Evolutionary conservation across 1,140 invertebrate species (phyloP).

Genomic region (Eulimnadia texana): DNA sequence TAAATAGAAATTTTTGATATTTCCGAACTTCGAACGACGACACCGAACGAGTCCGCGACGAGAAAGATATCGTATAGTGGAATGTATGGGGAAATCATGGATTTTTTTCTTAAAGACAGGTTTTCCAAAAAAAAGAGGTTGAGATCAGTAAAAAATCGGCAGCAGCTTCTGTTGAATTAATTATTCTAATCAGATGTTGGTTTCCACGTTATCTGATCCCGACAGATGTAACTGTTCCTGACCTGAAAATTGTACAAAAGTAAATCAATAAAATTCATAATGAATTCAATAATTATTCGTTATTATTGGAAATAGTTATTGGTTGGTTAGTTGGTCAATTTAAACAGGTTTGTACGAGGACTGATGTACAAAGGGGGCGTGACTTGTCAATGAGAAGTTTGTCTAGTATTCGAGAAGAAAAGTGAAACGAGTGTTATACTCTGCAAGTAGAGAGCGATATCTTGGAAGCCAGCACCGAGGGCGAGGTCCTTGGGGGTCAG

Average conservation of each 20-base stretch:
- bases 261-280: neutral
- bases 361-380: neutral
- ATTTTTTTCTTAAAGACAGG: too few species aligned
- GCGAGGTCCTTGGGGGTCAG: constrained; percentile 68
- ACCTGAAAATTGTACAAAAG: neutral
- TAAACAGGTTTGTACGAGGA: neutral
- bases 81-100: too few species aligned
- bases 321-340: neutral
- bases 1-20: neutral
- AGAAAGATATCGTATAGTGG: too few species aligned
- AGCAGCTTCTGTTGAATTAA: neutral
- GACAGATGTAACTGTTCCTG: neutral
- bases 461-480: constrained; percentile 62
- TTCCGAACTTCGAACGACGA: neutral
- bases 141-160: neutral
- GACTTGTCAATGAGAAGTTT: neutral
- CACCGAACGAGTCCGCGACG: too few species aligned
- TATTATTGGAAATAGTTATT: neutral
- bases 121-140: neutral
- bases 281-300: neutral
- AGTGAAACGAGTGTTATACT: constrained; percentile 39
- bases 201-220: neutral
- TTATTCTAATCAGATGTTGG: neutral
- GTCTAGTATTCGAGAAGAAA: neutral
- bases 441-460: constrained; percentile 75